Conservation (phyloP, 2,113 vertebrate genomes). For the Rana temporaria region DNA sequence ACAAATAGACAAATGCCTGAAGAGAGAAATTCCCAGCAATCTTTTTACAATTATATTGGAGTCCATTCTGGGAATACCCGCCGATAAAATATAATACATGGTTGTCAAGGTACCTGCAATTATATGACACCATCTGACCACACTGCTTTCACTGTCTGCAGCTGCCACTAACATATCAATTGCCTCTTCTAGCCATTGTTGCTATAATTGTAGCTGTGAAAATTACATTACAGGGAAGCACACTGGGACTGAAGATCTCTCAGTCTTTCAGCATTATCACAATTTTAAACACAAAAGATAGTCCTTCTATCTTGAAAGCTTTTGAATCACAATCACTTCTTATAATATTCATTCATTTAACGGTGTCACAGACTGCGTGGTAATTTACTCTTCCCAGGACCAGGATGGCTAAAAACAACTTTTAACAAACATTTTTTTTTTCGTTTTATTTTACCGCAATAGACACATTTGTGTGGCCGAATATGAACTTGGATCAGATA, state of each 20-base stretch:
- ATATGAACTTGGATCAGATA: constrained; percentile 34
- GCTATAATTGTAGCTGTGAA: constrained; percentile 45
- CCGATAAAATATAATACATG: constrained; percentile 41
- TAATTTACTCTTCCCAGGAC: constrained; percentile 39
- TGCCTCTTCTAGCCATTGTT: constrained; percentile 45
- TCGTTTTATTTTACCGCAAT: constrained; percentile 4
- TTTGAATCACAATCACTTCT: constrained; percentile 44
- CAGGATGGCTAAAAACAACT: constrained; percentile 2
- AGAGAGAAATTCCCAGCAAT: constrained; percentile 17
- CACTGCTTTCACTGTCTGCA: constrained; percentile 35
- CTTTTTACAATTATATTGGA: constrained; percentile 14
- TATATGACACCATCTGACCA: constrained; percentile 43
- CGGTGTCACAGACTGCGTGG: constrained; percentile 31
- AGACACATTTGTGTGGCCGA: constrained; percentile 16
- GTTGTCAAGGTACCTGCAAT: constrained; percentile 42
- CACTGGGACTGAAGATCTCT: constrained; percentile 41
- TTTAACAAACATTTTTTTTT: constrained; percentile 35
- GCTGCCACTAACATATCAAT: constrained; percentile 48
- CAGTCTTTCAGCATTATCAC: constrained; percentile 43
- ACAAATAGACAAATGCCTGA: constrained; percentile 9
- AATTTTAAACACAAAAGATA: constrained; percentile 40
- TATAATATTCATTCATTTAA: constrained; percentile 42
- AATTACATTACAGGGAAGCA: constrained; percentile 43
- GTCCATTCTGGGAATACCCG: constrained; percentile 35
- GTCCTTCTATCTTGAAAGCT: constrained; percentile 44